Conservation (phyloP, 2,797 vertebrate species). For the Microctenopoma steveboyesi region DNA sequence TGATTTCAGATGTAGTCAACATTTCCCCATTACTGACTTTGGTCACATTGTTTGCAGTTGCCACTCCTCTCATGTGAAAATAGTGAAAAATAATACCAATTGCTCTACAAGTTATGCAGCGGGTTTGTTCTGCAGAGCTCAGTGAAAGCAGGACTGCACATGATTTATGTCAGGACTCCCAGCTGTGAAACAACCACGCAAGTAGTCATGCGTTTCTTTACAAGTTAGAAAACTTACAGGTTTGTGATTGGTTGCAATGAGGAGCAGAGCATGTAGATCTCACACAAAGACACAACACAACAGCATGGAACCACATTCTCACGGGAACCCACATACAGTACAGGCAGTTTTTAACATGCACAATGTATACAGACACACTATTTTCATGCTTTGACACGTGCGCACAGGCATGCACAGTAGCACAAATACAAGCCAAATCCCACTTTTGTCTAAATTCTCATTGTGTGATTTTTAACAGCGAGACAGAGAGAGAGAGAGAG, state of each 20-base stretch:
- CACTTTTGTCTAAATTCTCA: slow-evolving; percentile 66
- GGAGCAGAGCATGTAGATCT: slow-evolving; percentile 13
- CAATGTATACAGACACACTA: slow-evolving; percentile 24
- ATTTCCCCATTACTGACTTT: slow-evolving; percentile 5
- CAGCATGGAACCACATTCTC: neutral
- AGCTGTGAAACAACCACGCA: slow-evolving; percentile 49
- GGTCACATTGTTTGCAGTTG: slow-evolving; percentile 24
- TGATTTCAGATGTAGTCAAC: slow-evolving; percentile 15
- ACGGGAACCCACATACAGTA: neutral
- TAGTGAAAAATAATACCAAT: slow-evolving; percentile 36
- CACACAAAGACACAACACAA: neutral
- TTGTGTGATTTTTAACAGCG: slow-evolving; percentile 59
- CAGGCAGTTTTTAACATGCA: neutral
- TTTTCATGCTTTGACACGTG: slow-evolving; percentile 13
- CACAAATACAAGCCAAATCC: slow-evolving; percentile 65
- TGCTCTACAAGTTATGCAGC: slow-evolving; percentile 38
- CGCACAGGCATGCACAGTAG: slow-evolving; percentile 3
- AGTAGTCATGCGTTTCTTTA: slow-evolving; percentile 47
- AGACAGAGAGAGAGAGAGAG: slow-evolving; percentile 11
- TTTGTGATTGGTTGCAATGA: slow-evolving; percentile 4
- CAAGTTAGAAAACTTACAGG: slow-evolving; percentile 27
- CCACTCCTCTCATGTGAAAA: slow-evolving; percentile 14
- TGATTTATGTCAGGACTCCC: slow-evolving; percentile 60
- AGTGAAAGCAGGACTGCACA: slow-evolving; percentile 22
- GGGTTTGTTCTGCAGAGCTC: slow-evolving; percentile 36